phyloP scores from a whole-genome alignment of 2,113 vertebrate species.

The Prinia subflava region DNA sequence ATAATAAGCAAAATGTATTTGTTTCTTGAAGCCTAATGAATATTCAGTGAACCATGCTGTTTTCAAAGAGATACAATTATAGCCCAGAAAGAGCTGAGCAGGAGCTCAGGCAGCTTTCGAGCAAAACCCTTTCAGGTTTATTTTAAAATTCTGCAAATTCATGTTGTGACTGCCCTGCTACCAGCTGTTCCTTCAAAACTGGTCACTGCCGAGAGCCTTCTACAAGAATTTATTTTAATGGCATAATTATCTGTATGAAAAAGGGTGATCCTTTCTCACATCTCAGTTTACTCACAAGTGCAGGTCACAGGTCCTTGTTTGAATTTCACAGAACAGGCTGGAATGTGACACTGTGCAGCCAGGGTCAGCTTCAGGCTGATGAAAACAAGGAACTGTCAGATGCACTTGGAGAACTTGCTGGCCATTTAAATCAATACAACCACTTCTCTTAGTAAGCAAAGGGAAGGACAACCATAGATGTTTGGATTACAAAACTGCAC shows the following conservation, averaged over 20 bases:
- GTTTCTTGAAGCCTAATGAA: neutral
- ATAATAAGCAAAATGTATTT: neutral
- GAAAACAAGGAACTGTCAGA: neutral
- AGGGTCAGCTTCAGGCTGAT: neutral
- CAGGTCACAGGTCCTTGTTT: neutral
- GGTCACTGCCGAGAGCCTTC: neutral
- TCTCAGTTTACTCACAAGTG: neutral
- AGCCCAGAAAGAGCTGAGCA: neutral
- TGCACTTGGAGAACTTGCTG: neutral
- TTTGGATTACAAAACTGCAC: neutral
- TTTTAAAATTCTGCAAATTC: neutral
- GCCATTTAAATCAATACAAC: neutral
- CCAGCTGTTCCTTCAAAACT: neutral
- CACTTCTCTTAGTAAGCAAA: neutral
- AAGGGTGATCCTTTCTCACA: neutral
- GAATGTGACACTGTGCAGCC: neutral
- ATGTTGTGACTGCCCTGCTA: neutral
- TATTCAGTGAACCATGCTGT: neutral
- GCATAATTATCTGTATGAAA: neutral
- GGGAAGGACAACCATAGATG: neutral
- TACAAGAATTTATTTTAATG: neutral
- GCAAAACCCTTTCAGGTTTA: neutral
- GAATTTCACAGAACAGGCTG: neutral
- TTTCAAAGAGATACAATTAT: slow-evolving; percentile 5
- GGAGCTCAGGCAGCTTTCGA: neutral